Evolutionary conservation across 92 coral and sea anemone species (phyloP), one percentile per base, ranked within the genome.

Genomic region (Bergia puertoricense): DNA sequence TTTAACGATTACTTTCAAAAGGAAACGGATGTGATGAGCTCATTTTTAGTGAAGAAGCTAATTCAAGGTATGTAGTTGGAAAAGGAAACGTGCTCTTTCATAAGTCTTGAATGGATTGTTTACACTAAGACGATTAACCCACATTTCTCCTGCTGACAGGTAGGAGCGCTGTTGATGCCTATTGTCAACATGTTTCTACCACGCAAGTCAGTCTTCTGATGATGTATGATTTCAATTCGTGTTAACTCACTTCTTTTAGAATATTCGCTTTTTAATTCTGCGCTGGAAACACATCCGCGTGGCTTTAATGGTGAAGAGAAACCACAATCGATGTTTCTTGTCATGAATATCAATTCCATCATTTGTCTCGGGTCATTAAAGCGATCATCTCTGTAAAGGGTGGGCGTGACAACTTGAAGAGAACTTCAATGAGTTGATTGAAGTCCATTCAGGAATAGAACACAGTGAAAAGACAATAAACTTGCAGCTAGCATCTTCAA

Each of bases 51-150:
- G 16, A 14, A 66, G 43, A 73, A 44, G 66, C 13, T 44, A 71
- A 84, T 68, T 84, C 44, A 69, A 45, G 78, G 36, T 71, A 46
- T 37, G 78, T 22, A 16, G 56, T 7, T 71, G 46, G 85, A 56
- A 84, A 84, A 46, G 87, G 87, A 84, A 84, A 84, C 87, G 66
- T 73, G 87, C 77, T 22, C 44, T 84, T 68, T 46, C 43, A 71
- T 84, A 84, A 84, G 87, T 71, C 44, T 30, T 84, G 87, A 84
- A 84, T 84, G 5, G 75, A 68, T 48, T 84, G 87, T 72, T 84
- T 71, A 71, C 66, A 41, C 44, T 84, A 84, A 84, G 46, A 72
- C 44, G 87, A 84, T 84, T 72, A 80, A 36, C 22, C 69, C 15
- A 57, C 37, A 41, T 57, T 67, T 56, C 39, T 10, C 10, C 41